Conservation (phyloP, 64 coral and sea anemone genomes). For the Montipora capricornis region DNA sequence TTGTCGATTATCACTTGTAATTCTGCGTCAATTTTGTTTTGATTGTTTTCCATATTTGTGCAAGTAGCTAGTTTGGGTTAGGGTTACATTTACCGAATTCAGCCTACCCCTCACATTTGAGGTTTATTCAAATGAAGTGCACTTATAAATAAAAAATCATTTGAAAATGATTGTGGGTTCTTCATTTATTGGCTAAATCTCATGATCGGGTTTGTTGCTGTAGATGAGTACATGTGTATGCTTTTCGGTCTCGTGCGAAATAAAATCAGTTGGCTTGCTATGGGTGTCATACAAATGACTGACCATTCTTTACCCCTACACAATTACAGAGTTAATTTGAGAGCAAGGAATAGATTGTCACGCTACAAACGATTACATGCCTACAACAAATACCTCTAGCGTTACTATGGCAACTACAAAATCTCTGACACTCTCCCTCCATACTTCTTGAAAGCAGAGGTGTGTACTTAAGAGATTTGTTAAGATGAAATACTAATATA, state of each 20-base stretch:
- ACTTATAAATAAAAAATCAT: neutral
- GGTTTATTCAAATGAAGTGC: neutral
- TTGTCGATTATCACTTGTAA: too few species aligned
- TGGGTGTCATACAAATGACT: neutral
- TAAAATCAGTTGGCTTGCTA: neutral
- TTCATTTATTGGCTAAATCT: neutral
- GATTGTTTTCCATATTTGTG: neutral
- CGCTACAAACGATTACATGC: too few species aligned
- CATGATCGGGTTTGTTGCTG: neutral
- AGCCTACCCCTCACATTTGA: neutral
- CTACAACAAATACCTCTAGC: too few species aligned
- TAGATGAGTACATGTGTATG: neutral
- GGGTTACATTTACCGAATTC: neutral
- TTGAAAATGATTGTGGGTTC: neutral
- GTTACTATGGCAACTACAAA: too few species aligned
- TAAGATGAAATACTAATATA: too few species aligned
- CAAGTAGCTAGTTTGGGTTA: neutral
- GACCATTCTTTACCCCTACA: neutral
- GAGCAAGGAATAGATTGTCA: too few species aligned
- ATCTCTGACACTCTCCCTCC: too few species aligned
- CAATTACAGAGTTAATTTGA: neutral
- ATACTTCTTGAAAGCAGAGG: too few species aligned
- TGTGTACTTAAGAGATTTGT: too few species aligned
- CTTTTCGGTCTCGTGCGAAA: constrained; percentile 6
- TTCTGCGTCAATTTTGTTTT: neutral